Evolutionary conservation across 2,797 vertebrate genomes (phyloP).

Genomic region (Enteromius paludinosus): DNA sequence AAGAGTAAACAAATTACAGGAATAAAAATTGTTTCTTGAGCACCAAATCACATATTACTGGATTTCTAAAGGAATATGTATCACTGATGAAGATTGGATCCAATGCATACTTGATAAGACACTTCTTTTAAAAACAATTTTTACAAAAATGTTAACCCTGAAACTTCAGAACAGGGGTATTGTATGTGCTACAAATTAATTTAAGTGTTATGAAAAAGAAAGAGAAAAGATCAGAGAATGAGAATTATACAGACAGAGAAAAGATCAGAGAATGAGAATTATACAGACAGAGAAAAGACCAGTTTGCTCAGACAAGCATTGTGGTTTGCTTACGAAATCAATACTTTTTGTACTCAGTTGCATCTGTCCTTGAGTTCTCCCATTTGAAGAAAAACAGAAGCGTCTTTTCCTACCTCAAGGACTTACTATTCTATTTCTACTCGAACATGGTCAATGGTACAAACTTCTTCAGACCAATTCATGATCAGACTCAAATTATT

Average conservation of each 20-base stretch:
- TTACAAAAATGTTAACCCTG: background rate
- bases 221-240: background rate
- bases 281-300: constrained; percentile 1
- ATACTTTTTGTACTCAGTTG: constrained; percentile 42
- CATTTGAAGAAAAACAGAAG: constrained; percentile 20
- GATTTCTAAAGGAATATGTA: background rate
- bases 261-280: background rate
- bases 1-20: background rate
- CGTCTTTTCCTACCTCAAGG: constrained; percentile 16
- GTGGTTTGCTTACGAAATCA: constrained; percentile 44
- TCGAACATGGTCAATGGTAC: background rate
- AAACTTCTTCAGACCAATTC: constrained; percentile 7
- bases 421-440: constrained; percentile 20
- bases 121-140: background rate
- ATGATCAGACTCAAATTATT: background rate
- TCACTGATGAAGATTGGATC: background rate
- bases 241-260: background rate
- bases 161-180: background rate
- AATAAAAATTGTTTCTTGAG: background rate
- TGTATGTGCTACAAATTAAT: background rate
- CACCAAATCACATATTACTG: background rate
- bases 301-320: background rate
- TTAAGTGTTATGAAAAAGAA: background rate
- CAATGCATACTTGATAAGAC: too few relatives aligned
- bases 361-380: constrained; percentile 37